Percentiles rank a stretch among this genome's conserved stretches.
These are phyloP conservation scores for Oeneis ivallda DNA, from an alignment of 2,888 invertebrate genomes.

Conservation along the genomic window DNA sequence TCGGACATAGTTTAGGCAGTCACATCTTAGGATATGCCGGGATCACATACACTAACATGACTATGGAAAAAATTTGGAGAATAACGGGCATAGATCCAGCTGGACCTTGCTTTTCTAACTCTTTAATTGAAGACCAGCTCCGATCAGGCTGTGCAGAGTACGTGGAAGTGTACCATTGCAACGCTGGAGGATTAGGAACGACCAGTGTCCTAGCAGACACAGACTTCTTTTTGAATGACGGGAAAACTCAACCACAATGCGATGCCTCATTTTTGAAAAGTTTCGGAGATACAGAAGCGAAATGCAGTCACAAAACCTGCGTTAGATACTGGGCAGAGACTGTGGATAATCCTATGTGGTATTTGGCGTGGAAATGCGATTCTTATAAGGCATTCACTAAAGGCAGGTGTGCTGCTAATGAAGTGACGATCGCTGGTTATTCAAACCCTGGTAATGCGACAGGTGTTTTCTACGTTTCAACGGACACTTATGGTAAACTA, in stretches of 20 bases:
- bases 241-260: slow-evolving; percentile 80
- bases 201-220: slow-evolving; percentile 77
- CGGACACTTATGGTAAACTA: slow-evolving; percentile 54
- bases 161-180: slow-evolving; percentile 84
- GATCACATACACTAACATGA: slow-evolving; percentile 54
- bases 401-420: slow-evolving; percentile 62
- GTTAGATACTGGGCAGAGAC: slow-evolving; percentile 63
- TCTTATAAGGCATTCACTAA: slow-evolving; percentile 58
- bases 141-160: slow-evolving; percentile 79
- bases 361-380: slow-evolving; percentile 65
- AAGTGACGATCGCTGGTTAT: slow-evolving; percentile 69
- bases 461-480: slow-evolving; percentile 69
- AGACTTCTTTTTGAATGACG: slow-evolving; percentile 82
- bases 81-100: slow-evolving; percentile 73
- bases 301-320: slow-evolving; percentile 73
- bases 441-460: slow-evolving; percentile 70
- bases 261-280: slow-evolving; percentile 61
- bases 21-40: slow-evolving; percentile 68
- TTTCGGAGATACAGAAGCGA: slow-evolving; percentile 65
- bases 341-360: slow-evolving; percentile 56
- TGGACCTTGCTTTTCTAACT: slow-evolving; percentile 73
- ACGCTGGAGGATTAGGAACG: slow-evolving; percentile 78
- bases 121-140: slow-evolving; percentile 68
- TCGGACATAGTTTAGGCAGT: slow-evolving; percentile 71
- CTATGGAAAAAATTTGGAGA: slow-evolving; percentile 62